Evolutionary conservation across 2,113 vertebrate species (phyloP), one percentile per base, ranked within the genome.

Genomic region (Labeo catla): DNA sequence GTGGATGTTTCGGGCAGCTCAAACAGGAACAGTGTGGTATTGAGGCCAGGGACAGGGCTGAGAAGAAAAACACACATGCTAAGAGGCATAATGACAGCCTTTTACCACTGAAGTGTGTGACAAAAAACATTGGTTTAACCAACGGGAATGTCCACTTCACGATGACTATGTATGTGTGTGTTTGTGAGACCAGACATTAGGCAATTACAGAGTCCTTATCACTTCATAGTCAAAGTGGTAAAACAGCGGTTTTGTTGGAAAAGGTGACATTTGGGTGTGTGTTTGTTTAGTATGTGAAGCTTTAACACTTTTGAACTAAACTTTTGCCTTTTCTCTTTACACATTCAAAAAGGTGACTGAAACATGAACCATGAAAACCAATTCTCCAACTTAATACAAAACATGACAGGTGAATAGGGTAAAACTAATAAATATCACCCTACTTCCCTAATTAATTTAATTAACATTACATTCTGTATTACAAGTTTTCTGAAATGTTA

Each of bases 61-160:
- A 57, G 49, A 70, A 76, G 61, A 6, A 28, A 86, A 77, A 78
- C 81, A 88, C 47, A 83, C 73, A 83, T 23, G 34, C 28, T 66
- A 61, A 65, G 61, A 63, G 63, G 63, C 43, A 43, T 83, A 73
- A 84, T 83, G 7, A 87, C 11, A 74, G 73, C 72, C n/a, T 87
- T 49, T 76, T n/a, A 59, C 52, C 39, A 65, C 61, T 66, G 73
- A 65, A 87, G 39, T 23, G 21, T 63, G 47, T 63, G 39, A 57
- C 59, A 74, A 45, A 52, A 84, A 21, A 89, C 84, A 89, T 45
- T 63, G 39, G 49, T 12, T 70, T 76, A 77, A 86, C 76, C 82
- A 66, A 28, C 9, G 11, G 78, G 50, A 54, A 81, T 47, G 10
- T 81, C 78, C 79, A 81, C 43, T 65, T 65, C 59, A 49, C 39